phyloP scores from a whole-genome alignment of 1,140 invertebrate genomes.

The Chelonus insularis region DNA sequence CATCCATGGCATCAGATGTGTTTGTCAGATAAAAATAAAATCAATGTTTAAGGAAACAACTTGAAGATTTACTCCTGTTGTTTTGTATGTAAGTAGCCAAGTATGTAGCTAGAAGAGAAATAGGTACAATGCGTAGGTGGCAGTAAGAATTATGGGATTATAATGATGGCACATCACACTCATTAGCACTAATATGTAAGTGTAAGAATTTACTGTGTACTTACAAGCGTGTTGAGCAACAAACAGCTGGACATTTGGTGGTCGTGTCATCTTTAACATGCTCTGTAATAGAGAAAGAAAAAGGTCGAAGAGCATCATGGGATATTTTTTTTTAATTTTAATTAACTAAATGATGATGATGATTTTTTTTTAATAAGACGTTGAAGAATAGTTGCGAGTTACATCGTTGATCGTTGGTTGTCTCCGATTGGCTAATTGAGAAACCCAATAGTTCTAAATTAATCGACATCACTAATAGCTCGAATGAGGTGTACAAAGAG shows the following conservation, averaged over 20 bases:
- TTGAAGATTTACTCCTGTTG: no score
- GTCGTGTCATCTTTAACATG: neutral
- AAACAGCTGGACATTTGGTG: neutral
- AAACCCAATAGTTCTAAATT: conserved; percentile 63
- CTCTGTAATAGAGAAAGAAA: neutral
- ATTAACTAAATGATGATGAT: no score
- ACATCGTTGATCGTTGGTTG: conserved; percentile 10
- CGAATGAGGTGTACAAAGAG: conserved; percentile 13
- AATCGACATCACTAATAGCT: conserved; percentile 61
- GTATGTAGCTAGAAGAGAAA: conserved; percentile 23
- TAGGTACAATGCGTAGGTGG: conserved; percentile 18
- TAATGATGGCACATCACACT: conserved; percentile 26
- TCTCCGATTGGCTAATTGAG: conserved; percentile 53
- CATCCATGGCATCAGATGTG: no score
- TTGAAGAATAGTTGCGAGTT: no score
- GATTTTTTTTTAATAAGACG: no score
- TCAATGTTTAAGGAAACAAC: no score
- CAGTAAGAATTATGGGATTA: conserved; percentile 28
- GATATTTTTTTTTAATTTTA: no score
- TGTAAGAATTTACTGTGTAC: conserved; percentile 5
- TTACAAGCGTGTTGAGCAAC: neutral
- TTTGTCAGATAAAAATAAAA: no score
- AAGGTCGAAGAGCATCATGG: no score
- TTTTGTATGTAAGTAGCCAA: no score
- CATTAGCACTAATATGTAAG: conserved; percentile 20